A percentile compares a stretch with the other conserved stretches of the same genome.
Evolutionary conservation across 2,888 invertebrate species (phyloP).

Genomic region (Epiblema foenella): DNA sequence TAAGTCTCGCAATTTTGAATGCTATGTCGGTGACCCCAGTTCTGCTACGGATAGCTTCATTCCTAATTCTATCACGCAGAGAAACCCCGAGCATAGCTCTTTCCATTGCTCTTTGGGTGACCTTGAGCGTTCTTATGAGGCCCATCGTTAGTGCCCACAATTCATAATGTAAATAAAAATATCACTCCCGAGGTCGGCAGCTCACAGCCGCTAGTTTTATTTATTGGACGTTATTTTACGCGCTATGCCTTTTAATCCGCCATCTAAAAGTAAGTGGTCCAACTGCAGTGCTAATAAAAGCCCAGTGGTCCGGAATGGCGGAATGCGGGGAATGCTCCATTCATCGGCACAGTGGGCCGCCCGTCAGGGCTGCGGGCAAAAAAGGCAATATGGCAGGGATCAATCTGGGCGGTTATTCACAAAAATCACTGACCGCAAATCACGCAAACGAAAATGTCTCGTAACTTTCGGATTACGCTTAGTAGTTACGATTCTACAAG

Average conservation of each 20-base stretch:
- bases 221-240: background rate
- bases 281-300: slow-evolving; percentile 14
- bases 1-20: too few relatives aligned
- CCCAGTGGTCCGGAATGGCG: slow-evolving; percentile 19
- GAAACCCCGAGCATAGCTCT: too few relatives aligned
- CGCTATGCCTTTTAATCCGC: background rate
- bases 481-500: background rate
- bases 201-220: too few relatives aligned
- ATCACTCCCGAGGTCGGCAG: too few relatives aligned
- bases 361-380: background rate
- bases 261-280: slow-evolving; percentile 20
- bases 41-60: too few relatives aligned
- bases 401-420: background rate
- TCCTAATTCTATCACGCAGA: too few relatives aligned
- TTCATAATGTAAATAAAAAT: too few relatives aligned
- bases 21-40: too few relatives aligned
- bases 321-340: slow-evolving; percentile 14
- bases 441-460: background rate
- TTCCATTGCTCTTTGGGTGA: too few relatives aligned
- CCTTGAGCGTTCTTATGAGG: too few relatives aligned
- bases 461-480: background rate
- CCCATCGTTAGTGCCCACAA: too few relatives aligned
- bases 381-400: background rate
- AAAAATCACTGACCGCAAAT: background rate
- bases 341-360: slow-evolving; percentile 7